These are phyloP conservation scores for Limnephilus rhombicus DNA, from an alignment of 2,888 invertebrate genomes.

Conservation along the genomic window DNA sequence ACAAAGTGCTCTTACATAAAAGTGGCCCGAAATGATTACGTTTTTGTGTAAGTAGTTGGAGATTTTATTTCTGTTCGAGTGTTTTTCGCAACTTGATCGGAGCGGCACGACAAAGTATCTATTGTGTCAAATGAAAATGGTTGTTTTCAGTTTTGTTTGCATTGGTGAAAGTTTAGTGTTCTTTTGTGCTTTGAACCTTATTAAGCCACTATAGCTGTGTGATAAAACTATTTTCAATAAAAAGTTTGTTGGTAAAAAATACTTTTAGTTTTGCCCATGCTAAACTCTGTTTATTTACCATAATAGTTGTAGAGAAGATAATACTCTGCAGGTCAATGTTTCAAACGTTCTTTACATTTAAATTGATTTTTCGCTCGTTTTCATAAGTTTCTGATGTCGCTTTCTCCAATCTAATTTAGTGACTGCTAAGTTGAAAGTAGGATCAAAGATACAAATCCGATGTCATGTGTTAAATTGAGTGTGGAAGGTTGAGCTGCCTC, in stretches of 20 bases:
- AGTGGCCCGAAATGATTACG: neutral
- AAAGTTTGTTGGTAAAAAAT: neutral
- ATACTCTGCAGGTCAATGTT: no score
- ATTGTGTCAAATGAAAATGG: neutral
- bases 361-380: no score
- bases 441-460: neutral
- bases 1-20: constrained; percentile 10
- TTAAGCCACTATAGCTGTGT: neutral
- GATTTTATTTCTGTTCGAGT: neutral
- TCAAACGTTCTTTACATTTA: no score
- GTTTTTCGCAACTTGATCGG: neutral
- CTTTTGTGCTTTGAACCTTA: neutral
- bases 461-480: neutral
- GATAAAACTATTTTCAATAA: neutral
- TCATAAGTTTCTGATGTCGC: neutral
- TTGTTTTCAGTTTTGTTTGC: neutral
- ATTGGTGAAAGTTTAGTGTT: neutral
- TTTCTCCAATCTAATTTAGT: neutral
- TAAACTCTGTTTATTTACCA: neutral
- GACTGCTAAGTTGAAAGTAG: neutral
- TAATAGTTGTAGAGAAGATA: no score
- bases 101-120: constrained; percentile 4
- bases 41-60: neutral
- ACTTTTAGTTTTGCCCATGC: neutral
- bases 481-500: neutral